Evolutionary conservation across 2,797 vertebrate genomes (phyloP).

Genomic region (Helicolenus hilgendorfi): DNA sequence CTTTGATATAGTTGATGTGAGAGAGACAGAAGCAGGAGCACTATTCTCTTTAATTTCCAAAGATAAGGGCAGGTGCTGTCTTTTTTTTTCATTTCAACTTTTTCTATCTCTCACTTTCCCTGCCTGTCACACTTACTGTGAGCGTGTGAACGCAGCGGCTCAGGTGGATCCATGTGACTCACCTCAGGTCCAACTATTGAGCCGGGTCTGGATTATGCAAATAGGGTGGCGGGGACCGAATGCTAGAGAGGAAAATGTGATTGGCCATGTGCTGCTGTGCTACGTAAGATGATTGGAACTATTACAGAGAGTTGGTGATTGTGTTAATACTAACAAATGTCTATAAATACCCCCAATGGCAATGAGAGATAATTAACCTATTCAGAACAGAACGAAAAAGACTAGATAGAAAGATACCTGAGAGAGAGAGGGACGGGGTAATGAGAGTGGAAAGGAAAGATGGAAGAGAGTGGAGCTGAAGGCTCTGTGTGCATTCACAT

Average conservation of each 20-base stretch:
- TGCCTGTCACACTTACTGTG: constrained; percentile 3
- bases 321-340: constrained; percentile 19
- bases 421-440: neutral
- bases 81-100: neutral
- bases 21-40: neutral
- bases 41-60: neutral
- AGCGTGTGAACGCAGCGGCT: constrained; percentile 26
- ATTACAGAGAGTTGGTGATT: neutral
- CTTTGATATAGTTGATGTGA: neutral
- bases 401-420: constrained; percentile 31
- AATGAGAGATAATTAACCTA: constrained; percentile 26
- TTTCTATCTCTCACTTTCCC: constrained; percentile 29
- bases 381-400: neutral
- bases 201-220: constrained; percentile 81
- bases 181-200: constrained; percentile 46
- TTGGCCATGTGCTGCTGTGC: constrained; percentile 21
- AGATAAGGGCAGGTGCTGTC: neutral
- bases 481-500: constrained; percentile 24
- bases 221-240: constrained; percentile 39
- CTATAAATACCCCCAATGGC: constrained; percentile 27
- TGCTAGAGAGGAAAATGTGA: constrained; percentile 34
- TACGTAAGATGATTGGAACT: constrained; percentile 20
- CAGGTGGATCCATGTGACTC: constrained; percentile 63
- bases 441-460: constrained; percentile 11
- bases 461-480: constrained; percentile 7